Conservation (phyloP, 1,140 invertebrate genomes). For the Ectropis grisescens region DNA sequence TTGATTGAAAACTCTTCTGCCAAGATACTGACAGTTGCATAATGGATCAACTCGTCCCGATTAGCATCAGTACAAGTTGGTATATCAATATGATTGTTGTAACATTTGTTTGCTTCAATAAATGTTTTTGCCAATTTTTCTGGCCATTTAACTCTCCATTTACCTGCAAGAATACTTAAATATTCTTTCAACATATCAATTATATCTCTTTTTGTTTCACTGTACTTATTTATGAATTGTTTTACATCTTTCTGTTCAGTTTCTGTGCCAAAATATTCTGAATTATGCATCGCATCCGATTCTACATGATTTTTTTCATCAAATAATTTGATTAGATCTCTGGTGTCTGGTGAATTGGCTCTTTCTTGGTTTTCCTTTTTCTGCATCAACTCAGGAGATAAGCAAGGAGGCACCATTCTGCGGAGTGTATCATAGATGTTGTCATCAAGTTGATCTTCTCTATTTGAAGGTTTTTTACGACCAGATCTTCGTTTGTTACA, state of each 20-base stretch:
- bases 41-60: conserved; percentile 67
- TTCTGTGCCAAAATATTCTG: conserved; percentile 76
- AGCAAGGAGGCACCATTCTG: conserved; percentile 64
- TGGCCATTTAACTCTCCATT: conserved; percentile 77
- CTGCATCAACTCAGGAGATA: conserved; percentile 45
- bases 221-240: conserved; percentile 73
- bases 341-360: conserved; percentile 75
- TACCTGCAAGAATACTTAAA: conserved; percentile 69
- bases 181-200: conserved; percentile 75
- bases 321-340: conserved; percentile 76
- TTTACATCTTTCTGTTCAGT: conserved; percentile 75
- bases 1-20: conserved; percentile 75
- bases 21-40: conserved; percentile 73
- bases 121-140: conserved; percentile 72
- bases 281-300: conserved; percentile 6
- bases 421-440: conserved; percentile 77
- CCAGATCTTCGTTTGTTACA: conserved; percentile 80
- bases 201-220: conserved; percentile 67
- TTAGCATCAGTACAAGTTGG: conserved; percentile 67
- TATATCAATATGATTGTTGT: conserved; percentile 68
- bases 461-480: conserved; percentile 64
- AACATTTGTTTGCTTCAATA: conserved; percentile 71
- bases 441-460: conserved; percentile 62
- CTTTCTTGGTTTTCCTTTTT: conserved; percentile 52
- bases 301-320: conserved; percentile 67